These are phyloP conservation scores for Pan troglodytes DNA, from an alignment of 2,113 vertebrate species.

Conservation along the genomic window NHGRI_mPanTro3-v2.1_pri NC_072402.2:141412501-141413000, in stretches of 20 bases:
- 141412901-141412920: neutral
- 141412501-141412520: slow-evolving; percentile 15
- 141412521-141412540: neutral
- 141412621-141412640: neutral
- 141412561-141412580: neutral
- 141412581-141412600: neutral
- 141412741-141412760: neutral
- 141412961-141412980: neutral
- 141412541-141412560: neutral
- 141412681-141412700: neutral
- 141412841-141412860: neutral
- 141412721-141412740: slow-evolving; percentile 6
- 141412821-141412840: neutral
- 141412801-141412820: neutral
- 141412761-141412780: slow-evolving; percentile 1
- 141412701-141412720: neutral
- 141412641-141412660: neutral
- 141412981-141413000: neutral
- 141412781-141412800: neutral
- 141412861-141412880: neutral
- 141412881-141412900: neutral
- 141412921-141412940: neutral
- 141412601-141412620: neutral
- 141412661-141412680: neutral
- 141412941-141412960: neutral